Percentiles rank a stretch among this genome's conserved stretches.
Evolutionary conservation across 2,888 invertebrate species (phyloP).

Genomic region (Lypha dubia): DNA sequence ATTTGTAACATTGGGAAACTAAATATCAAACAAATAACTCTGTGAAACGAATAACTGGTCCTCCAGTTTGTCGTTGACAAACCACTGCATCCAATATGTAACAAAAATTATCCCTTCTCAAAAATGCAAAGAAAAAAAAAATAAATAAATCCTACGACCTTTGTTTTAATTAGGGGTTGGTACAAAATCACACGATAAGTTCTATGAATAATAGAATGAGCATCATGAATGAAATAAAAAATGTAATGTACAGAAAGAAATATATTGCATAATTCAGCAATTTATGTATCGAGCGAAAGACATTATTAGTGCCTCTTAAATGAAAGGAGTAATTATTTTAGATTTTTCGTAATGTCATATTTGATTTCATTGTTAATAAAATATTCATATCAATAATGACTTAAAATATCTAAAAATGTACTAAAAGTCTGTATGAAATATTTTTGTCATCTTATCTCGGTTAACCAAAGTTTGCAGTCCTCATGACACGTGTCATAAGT

Average conservation of each 20-base stretch:
- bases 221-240: conserved; percentile 11
- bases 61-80: conserved; percentile 64
- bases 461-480: conserved; percentile 83
- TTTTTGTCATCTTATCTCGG: conserved; percentile 80
- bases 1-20: conserved; percentile 24
- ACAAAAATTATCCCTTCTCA: conserved; percentile 36
- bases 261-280: background rate
- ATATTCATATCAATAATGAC: conserved; percentile 30
- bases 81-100: conserved; percentile 46
- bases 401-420: conserved; percentile 30
- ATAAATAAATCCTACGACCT: conserved; percentile 21
- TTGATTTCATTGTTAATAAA: conserved; percentile 11
- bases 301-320: background rate
- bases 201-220: conserved; percentile 4
- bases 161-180: conserved; percentile 68
- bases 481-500: conserved; percentile 71
- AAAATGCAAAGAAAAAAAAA: too few relatives aligned
- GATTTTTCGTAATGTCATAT: conserved; percentile 3
- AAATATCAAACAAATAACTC: conserved; percentile 8
- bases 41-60: conserved; percentile 20
- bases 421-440: conserved; percentile 37
- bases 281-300: conserved; percentile 25
- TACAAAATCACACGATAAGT: conserved; percentile 30
- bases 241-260: background rate
- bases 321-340: conserved; percentile 15